phyloP scores from a whole-genome alignment of 2,797 vertebrate species.

The Gephyroberyx darwinii region DNA sequence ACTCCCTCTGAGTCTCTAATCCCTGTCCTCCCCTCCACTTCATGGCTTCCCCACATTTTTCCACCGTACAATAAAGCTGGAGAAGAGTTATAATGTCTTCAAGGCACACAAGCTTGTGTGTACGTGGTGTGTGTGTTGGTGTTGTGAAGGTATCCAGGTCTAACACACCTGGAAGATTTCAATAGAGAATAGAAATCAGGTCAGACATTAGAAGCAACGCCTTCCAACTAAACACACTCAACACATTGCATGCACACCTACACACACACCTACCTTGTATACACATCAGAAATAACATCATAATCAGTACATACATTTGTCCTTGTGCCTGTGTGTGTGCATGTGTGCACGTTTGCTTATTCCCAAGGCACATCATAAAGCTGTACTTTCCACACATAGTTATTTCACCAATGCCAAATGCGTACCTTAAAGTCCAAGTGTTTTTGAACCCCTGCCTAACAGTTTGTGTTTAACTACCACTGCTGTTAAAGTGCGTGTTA shows the following conservation, averaged over 20 bases:
- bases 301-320: neutral
- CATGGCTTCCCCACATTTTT: slow-evolving; percentile 18
- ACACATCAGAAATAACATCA: too few species aligned
- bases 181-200: slow-evolving; percentile 10
- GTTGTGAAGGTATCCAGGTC: neutral
- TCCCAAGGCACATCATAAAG: slow-evolving; percentile 41
- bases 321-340: neutral
- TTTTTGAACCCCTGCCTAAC: slow-evolving; percentile 30
- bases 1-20: slow-evolving; percentile 8
- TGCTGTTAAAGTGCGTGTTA: slow-evolving; percentile 25
- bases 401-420: slow-evolving; percentile 23
- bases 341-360: slow-evolving; percentile 16
- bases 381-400: slow-evolving; percentile 26
- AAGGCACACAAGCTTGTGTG: slow-evolving; percentile 17
- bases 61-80: slow-evolving; percentile 4
- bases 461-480: slow-evolving; percentile 32
- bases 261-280: too few species aligned
- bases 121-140: slow-evolving; percentile 1
- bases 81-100: slow-evolving; percentile 24
- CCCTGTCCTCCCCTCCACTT: slow-evolving; percentile 9
- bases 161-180: slow-evolving; percentile 9
- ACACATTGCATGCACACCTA: neutral
- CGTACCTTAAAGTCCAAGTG: slow-evolving; percentile 15
- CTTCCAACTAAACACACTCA: neutral
- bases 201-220: slow-evolving; percentile 12